A percentile compares a stretch with the other conserved stretches of the same genome.
Conservation (phyloP, 2,113 vertebrate genomes). For the Leptobrachium ailaonicum region DNA sequence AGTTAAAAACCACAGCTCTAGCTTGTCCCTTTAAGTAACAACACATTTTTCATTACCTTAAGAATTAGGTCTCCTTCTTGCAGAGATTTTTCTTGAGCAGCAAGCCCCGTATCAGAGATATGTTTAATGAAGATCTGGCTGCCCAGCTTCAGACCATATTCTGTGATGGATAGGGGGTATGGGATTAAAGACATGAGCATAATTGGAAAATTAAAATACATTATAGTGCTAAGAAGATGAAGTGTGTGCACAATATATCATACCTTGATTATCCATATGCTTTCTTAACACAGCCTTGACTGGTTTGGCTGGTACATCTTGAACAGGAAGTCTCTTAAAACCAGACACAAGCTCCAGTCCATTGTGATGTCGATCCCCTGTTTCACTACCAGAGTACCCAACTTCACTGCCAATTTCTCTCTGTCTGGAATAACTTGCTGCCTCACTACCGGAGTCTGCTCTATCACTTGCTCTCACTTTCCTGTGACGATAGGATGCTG, state of each 20-base stretch:
- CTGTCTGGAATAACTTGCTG: slow-evolving; percentile 34
- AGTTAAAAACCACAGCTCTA: too few species aligned
- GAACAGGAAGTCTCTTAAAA: slow-evolving; percentile 80
- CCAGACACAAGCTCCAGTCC: slow-evolving; percentile 79
- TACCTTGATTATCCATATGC: slow-evolving; percentile 80
- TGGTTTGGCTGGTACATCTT: slow-evolving; percentile 68
- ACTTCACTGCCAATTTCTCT: slow-evolving; percentile 51
- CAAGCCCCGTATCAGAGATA: slow-evolving; percentile 85
- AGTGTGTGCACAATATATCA: neutral
- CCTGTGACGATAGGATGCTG: neutral
- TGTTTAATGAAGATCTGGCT: slow-evolving; percentile 98
- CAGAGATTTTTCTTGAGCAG: slow-evolving; percentile 75
- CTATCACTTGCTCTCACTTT: neutral
- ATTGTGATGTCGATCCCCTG: slow-evolving; percentile 50
- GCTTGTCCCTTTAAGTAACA: too few species aligned
- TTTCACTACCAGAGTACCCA: neutral
- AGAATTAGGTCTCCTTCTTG: slow-evolving; percentile 95
- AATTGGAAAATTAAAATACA: neutral
- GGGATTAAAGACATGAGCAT: too few species aligned
- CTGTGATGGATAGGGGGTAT: slow-evolving; percentile 60
- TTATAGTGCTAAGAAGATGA: too few species aligned
- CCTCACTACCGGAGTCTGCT: slow-evolving; percentile 18
- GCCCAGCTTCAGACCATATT: slow-evolving; percentile 93
- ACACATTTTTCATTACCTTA: slow-evolving; percentile 69
- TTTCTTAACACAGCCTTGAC: slow-evolving; percentile 80